These are phyloP conservation scores for Picus viridis DNA, from an alignment of 2,797 vertebrate genomes.

Conservation along the genomic window DNA sequence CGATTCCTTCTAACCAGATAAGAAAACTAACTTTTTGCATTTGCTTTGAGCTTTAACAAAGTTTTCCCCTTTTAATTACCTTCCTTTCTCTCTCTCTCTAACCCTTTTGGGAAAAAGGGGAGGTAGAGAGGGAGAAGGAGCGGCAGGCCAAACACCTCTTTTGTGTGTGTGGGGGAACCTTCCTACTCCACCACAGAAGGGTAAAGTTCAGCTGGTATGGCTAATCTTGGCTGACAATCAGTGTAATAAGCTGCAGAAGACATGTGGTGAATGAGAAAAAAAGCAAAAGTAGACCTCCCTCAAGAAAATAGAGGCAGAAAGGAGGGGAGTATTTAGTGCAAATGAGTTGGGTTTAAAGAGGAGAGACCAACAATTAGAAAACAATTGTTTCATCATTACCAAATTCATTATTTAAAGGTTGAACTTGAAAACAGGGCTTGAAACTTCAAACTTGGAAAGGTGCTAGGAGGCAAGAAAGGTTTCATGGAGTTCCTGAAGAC, in stretches of 20 bases:
- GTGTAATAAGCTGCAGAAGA: background rate
- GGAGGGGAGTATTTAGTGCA: background rate
- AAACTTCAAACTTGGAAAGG: background rate
- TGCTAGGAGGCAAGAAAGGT: background rate
- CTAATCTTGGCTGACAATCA: background rate
- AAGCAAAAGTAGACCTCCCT: background rate
- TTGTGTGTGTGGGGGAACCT: no score
- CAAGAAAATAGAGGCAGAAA: background rate
- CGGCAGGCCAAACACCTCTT: no score
- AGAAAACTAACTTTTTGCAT: no score
- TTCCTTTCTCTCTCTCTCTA: no score
- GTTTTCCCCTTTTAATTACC: no score
- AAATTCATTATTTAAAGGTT: background rate
- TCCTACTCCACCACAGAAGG: no score
- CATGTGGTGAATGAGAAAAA: background rate
- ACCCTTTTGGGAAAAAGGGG: no score
- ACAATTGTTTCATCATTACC: background rate
- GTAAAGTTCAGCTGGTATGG: background rate
- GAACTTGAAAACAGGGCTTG: background rate
- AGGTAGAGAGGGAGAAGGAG: no score
- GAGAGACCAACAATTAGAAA: background rate
- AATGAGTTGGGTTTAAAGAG: background rate
- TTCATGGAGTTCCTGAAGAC: background rate
- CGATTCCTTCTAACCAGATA: no score
- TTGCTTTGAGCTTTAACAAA: no score